Percentiles rank a stretch among this genome's conserved stretches.
These are phyloP conservation scores for Tyto alba DNA, from an alignment of 2,113 vertebrate species.

Conservation along the genomic window DNA sequence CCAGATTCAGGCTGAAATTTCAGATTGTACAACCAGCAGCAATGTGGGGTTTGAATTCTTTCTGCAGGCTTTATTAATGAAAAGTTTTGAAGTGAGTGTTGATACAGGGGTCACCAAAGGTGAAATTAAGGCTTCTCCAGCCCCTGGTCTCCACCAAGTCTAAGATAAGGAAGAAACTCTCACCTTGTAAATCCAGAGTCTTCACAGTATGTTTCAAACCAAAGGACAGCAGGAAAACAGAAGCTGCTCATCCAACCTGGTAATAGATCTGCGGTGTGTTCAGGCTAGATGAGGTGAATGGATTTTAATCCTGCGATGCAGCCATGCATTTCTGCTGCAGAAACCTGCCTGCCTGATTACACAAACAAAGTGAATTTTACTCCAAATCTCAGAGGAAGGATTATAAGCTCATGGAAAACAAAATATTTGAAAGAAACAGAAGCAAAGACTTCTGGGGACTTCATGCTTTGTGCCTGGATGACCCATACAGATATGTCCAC, in stretches of 20 bases:
- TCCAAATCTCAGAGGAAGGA: background rate
- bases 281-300: background rate
- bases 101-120: background rate
- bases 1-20: background rate
- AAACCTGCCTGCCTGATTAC: background rate
- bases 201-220: background rate
- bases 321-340: background rate
- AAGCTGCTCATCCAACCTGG: background rate
- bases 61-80: background rate
- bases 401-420: background rate
- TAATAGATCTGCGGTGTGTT: background rate
- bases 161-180: background rate
- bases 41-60: background rate
- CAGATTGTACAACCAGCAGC: background rate
- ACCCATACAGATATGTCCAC: background rate
- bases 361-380: background rate
- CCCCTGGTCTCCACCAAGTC: background rate
- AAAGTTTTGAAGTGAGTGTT: background rate
- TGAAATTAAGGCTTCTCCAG: background rate
- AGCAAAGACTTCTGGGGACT: background rate
- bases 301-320: background rate
- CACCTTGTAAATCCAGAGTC: background rate
- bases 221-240: background rate
- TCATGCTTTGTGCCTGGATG: background rate
- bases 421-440: background rate